A percentile compares a stretch with the other conserved stretches of the same genome.
Evolutionary conservation across 1,140 invertebrate genomes (phyloP).

Genomic region (Pseudachorutes palmiensis): DNA sequence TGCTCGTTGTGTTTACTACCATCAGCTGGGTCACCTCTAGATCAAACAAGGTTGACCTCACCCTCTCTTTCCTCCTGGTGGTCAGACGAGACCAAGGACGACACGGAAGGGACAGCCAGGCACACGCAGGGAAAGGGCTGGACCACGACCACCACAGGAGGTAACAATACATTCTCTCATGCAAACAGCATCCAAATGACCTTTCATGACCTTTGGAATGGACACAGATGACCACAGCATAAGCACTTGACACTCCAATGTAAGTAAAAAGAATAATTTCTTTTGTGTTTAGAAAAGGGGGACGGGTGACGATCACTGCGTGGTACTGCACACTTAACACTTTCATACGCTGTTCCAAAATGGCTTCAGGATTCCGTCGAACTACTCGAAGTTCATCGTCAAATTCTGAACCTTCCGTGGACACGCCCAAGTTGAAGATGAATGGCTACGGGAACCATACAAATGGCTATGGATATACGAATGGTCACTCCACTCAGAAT

Average conservation of each 20-base stretch:
- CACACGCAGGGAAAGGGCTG: not conserved
- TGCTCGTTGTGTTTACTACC: not conserved
- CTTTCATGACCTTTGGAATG: too few relatives aligned
- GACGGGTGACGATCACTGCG: not conserved
- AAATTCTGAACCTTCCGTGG: not conserved
- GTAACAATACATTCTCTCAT: not conserved
- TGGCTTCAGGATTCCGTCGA: constrained; percentile 5
- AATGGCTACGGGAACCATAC: constrained; percentile 7
- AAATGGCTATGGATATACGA: constrained; percentile 22
- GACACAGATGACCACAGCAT: too few relatives aligned
- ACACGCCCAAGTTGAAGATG: not conserved
- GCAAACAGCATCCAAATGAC: too few relatives aligned
- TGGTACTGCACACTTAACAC: too few relatives aligned
- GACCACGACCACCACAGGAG: constrained; percentile 1
- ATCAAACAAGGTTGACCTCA: not conserved
- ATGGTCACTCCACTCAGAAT: constrained; percentile 18
- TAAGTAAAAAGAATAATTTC: too few relatives aligned
- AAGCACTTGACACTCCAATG: too few relatives aligned
- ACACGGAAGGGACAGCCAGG: not conserved
- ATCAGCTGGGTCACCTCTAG: not conserved
- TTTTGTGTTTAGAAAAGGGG: too few relatives aligned
- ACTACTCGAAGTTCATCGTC: not conserved
- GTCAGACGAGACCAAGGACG: not conserved
- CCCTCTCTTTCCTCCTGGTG: constrained; percentile 8
- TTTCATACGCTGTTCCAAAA: not conserved